Evolutionary conservation across 2,888 invertebrate genomes (phyloP).

Genomic region (Chamaedrilus cognettii): DNA sequence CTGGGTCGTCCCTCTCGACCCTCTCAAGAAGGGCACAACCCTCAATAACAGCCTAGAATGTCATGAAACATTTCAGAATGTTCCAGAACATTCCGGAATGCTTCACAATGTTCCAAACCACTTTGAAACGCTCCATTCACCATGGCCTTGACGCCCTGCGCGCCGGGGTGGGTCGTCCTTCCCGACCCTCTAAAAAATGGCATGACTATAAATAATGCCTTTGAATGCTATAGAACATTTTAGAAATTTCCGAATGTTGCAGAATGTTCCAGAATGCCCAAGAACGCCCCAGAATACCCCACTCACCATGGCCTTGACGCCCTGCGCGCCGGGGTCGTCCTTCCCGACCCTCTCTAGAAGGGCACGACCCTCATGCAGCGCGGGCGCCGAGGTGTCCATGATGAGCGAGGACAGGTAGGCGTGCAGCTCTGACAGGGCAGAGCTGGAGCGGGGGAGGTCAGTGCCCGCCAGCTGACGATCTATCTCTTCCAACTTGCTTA

Average conservation of each 20-base stretch:
- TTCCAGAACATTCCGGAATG: no score
- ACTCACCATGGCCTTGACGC: slow-evolving; percentile 57
- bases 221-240: neutral
- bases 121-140: no score
- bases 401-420: slow-evolving; percentile 69
- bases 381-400: slow-evolving; percentile 68
- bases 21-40: neutral
- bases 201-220: neutral
- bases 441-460: slow-evolving; percentile 68
- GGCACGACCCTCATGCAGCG: slow-evolving; percentile 73
- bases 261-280: no score
- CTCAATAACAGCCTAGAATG: neutral
- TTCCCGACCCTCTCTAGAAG: slow-evolving; percentile 70
- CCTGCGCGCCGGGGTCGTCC: slow-evolving; percentile 69
- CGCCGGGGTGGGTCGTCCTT: neutral
- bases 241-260: no score
- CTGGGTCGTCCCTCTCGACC: neutral
- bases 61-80: neutral
- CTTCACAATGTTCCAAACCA: no score
- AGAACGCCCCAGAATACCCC: no score
- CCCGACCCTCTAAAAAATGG: neutral
- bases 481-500: slow-evolving; percentile 73
- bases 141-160: no score
- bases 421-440: slow-evolving; percentile 71
- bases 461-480: slow-evolving; percentile 72